A percentile compares a stretch with the other conserved stretches of the same genome.
Conservation (phyloP, 2,888 invertebrate genomes). For the Erebia ligea region DNA sequence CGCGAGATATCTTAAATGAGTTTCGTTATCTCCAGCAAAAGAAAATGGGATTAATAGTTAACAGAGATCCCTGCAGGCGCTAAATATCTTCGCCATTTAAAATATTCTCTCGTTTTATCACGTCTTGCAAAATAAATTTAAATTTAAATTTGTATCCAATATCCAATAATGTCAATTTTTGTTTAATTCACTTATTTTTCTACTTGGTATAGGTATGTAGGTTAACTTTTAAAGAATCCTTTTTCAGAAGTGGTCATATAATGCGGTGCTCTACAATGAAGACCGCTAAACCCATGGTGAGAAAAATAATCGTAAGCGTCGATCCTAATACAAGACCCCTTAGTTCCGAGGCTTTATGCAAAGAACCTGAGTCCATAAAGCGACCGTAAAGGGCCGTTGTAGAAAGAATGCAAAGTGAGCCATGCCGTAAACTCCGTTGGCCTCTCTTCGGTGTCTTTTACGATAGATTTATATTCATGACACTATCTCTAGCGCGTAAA, state of each 20-base stretch:
- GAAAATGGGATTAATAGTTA: conserved; percentile 82
- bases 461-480: conserved; percentile 83
- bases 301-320: conserved; percentile 44
- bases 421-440: conserved; percentile 71
- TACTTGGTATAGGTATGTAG: neutral
- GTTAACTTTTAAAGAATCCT: neutral
- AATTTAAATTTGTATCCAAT: neutral
- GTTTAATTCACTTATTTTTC: neutral
- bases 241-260: conserved; percentile 3
- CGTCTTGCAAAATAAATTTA: conserved; percentile 25
- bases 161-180: neutral
- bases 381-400: conserved; percentile 74
- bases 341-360: conserved; percentile 71
- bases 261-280: conserved; percentile 32
- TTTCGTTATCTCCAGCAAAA: conserved; percentile 79
- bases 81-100: conserved; percentile 60
- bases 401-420: conserved; percentile 83
- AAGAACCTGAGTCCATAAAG: conserved; percentile 78
- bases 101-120: conserved; percentile 42
- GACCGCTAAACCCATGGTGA: conserved; percentile 24
- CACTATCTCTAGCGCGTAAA: conserved; percentile 81
- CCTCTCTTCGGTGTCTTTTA: conserved; percentile 77
- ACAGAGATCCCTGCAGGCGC: conserved; percentile 66
- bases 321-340: conserved; percentile 48
- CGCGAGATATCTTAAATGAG: conserved; percentile 81